phyloP scores from a whole-genome alignment of 2,113 vertebrate genomes.

The Syrrhaptes paradoxus region DNA sequence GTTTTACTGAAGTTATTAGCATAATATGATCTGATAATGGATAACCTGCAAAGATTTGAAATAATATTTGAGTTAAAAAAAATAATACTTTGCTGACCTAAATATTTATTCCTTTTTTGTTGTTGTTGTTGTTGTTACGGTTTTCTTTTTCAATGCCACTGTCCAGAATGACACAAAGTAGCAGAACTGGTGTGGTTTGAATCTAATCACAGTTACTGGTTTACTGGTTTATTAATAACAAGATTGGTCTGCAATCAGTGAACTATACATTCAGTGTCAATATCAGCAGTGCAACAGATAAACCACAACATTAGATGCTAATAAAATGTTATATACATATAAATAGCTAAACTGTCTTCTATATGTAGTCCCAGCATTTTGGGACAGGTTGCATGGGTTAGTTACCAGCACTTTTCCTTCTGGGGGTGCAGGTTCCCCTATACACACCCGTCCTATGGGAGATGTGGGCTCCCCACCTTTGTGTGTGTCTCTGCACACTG shows the following conservation, averaged over 20 bases:
- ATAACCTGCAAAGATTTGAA: neutral
- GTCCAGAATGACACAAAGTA: neutral
- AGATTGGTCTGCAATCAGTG: neutral
- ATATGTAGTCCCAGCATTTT: rapidly evolving
- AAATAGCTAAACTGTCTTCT: neutral
- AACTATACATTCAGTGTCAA: neutral
- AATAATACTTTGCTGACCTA: neutral
- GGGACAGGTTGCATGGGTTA: neutral
- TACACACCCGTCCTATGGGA: neutral
- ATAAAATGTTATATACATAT: neutral
- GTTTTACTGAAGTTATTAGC: neutral
- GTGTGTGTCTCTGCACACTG: neutral
- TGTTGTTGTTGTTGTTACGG: rapidly evolving
- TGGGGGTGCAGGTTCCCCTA: neutral
- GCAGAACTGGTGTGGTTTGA: neutral
- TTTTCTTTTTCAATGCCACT: neutral
- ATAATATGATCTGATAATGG: neutral
- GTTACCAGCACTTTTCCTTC: neutral
- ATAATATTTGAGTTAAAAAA: neutral
- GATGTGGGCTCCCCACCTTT: neutral
- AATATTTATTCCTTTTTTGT: neutral
- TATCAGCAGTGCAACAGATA: neutral
- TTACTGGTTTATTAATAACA: neutral
- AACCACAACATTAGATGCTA: neutral
- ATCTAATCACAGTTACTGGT: neutral